Evolutionary conservation across 2,888 invertebrate species (phyloP).

Genomic region (Actias luna): DNA sequence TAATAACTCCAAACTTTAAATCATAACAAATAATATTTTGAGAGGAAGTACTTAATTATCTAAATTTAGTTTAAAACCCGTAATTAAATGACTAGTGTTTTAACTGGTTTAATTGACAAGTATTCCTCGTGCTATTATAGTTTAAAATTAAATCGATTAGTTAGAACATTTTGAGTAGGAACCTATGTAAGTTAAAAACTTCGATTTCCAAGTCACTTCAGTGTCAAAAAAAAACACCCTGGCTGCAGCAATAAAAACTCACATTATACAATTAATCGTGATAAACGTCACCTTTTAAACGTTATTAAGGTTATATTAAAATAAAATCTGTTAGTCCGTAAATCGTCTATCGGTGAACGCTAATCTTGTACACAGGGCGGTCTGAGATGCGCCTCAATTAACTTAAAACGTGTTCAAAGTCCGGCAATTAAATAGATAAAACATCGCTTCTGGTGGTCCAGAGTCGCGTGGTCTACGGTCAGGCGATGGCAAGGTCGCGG

Average conservation of each 20-base stretch:
- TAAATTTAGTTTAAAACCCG: too few relatives aligned
- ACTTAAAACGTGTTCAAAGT: slow-evolving; percentile 68
- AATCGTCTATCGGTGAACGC: slow-evolving; percentile 51
- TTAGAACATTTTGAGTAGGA: too few relatives aligned
- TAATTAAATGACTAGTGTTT: too few relatives aligned
- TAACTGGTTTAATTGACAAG: too few relatives aligned
- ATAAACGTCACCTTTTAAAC: neutral
- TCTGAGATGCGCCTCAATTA: slow-evolving; percentile 65
- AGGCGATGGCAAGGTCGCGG: neutral
- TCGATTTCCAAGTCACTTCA: too few relatives aligned
- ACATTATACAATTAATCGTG: neutral
- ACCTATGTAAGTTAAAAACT: too few relatives aligned
- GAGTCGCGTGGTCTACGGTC: neutral
- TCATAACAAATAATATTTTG: too few relatives aligned
- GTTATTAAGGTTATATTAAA: neutral
- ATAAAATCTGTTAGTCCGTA: slow-evolving; percentile 34
- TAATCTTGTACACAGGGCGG: slow-evolving; percentile 53
- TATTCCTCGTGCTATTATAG: too few relatives aligned
- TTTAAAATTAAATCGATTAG: too few relatives aligned
- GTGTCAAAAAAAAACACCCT: too few relatives aligned
- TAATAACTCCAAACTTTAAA: too few relatives aligned
- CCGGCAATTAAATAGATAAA: slow-evolving; percentile 73
- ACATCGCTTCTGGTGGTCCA: slow-evolving; percentile 66
- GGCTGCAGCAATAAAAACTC: neutral
- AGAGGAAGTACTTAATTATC: too few relatives aligned